A percentile compares a stretch with the other conserved stretches of the same genome.
Evolutionary conservation across 2,797 vertebrate genomes (phyloP).

Genomic region (Trichosurus vulpecula): DNA sequence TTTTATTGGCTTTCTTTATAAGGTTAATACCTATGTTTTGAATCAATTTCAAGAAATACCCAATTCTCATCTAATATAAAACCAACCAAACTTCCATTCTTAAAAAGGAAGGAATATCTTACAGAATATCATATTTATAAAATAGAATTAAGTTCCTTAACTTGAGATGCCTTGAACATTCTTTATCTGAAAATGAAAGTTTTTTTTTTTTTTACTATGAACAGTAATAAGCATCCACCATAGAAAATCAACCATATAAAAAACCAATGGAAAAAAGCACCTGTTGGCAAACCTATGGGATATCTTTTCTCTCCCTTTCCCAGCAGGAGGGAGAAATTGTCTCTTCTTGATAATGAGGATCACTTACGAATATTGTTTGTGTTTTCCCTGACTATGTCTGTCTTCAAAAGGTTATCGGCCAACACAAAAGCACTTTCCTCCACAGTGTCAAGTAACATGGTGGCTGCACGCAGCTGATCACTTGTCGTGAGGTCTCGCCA

Average conservation of each 20-base stretch:
- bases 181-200: neutral
- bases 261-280: neutral
- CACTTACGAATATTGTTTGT: conserved; percentile 98
- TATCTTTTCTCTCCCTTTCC: neutral
- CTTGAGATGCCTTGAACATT: neutral
- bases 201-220: neutral
- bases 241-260: conserved; percentile 1
- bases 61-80: neutral
- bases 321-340: neutral
- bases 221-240: neutral
- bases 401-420: conserved; percentile 98
- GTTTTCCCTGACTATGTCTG: conserved; percentile 97
- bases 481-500: conserved; percentile 93
- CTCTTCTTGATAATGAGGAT: neutral
- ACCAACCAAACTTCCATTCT: neutral
- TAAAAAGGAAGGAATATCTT: neutral
- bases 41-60: conserved; percentile 37
- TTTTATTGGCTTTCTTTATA: conserved; percentile 29
- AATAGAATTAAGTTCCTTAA: neutral
- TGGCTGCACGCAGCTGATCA: conserved; percentile 95
- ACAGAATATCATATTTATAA: neutral
- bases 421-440: conserved; percentile 98
- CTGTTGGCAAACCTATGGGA: neutral
- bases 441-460: conserved; percentile 96
- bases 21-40: conserved; percentile 25